Percentiles rank a stretch among this genome's conserved stretches.
These are phyloP conservation scores for Perithous albicinctus DNA, from an alignment of 2,888 invertebrate genomes.

Conservation along the genomic window DNA sequence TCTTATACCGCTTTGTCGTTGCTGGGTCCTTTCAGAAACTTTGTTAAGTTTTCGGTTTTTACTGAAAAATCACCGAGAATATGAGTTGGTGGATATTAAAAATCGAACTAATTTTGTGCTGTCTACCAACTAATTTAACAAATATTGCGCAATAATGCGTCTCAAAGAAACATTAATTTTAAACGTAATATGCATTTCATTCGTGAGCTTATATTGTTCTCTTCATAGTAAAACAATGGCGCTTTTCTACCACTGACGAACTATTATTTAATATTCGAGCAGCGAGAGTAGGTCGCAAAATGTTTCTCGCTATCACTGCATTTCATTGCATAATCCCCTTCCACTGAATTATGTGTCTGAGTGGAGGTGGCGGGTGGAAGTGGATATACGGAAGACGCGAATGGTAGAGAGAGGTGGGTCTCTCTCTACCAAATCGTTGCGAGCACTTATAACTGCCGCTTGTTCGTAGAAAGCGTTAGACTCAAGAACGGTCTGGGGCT, in stretches of 20 bases:
- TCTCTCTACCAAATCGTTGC: constrained; percentile 42
- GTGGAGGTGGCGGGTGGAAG: neutral
- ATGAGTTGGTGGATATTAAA: neutral
- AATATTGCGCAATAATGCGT: neutral
- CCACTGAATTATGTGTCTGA: constrained; percentile 19
- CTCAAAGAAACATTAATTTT: neutral
- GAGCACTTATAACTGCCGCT: constrained; percentile 47
- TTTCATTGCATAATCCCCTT: neutral
- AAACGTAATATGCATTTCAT: neutral
- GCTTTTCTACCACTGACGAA: neutral
- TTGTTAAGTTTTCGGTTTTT: too few species aligned
- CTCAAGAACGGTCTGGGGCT: constrained; percentile 27
- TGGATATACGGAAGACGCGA: neutral
- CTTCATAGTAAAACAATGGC: neutral
- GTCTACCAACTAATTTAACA: neutral
- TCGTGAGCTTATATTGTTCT: constrained; percentile 17
- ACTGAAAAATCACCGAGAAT: too few species aligned
- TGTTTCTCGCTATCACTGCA: constrained; percentile 21
- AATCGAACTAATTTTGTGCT: neutral
- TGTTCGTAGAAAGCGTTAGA: constrained; percentile 43
- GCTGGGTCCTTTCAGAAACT: neutral
- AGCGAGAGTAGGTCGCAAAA: constrained; percentile 1
- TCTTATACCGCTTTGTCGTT: neutral
- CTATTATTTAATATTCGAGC: constrained; percentile 18
- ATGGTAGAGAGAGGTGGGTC: neutral